Base-by-base conservation (phyloP, 35 echinoderm and acorn worm species). In the Apostichopus californicus region DNA sequence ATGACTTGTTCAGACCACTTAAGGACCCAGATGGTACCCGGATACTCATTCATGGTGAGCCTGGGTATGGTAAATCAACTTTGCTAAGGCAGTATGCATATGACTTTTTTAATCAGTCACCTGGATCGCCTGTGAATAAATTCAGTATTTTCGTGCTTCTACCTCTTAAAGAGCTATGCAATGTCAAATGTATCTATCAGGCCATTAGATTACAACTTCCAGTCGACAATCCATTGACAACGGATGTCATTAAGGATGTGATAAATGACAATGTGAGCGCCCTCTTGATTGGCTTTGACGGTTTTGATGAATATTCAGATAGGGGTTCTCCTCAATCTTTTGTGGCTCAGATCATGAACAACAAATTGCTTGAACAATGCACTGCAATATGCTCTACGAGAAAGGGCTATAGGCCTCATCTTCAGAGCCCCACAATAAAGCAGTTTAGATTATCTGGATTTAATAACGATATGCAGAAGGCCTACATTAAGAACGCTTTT, bases 251-350 rank as follows among this genome's bases (percentile, higher is more conserved):
- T 22, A n/a, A 77, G 18, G 75, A 77, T 77, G 18, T 77, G 8
- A 26, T 77, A 24, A 8, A 8, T 4, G 18, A 77, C 25, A 18
- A 77, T 26, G 0, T 7, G 8, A 22, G 8, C 1, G 7, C 18
- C 9, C 10, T 77, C 6, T 6, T 77, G 17, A 22, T 77, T 1
- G 75, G 18, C 7, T 26, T 77, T n/a, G 75, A 77, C 25, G 75
- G 75, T 77, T 77, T 14, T 77, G 75, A 77, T 26, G 75, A 77
- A 26, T 77, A 77, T 26, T 17, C 75, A n/a, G 75, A 77, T 26
- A 77, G 8, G 18, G 75, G 18, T 18, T n/a, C 18, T n/a, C 7
- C 18, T 8, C 6, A 77, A 9, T 22, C 75, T 77, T 9, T 14
- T 77, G 75, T 77, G 6, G 17, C 9, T n/a, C 7, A 77, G 7